Conservation (phyloP, 2,113 vertebrate species). For the Dascyllus trimaculatus region DNA sequence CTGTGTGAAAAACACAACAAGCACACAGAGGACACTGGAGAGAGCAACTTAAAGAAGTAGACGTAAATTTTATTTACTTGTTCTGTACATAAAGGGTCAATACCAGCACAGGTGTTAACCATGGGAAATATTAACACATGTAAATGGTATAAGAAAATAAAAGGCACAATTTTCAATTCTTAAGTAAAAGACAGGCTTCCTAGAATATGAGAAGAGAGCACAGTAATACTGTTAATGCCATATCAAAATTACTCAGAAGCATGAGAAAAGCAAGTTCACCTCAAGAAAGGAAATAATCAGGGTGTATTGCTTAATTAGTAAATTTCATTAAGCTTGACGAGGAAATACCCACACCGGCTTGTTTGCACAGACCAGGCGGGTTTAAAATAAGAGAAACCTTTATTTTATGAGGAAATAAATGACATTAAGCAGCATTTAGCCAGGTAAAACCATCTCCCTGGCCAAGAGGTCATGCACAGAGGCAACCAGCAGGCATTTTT, state of each 20-base stretch:
- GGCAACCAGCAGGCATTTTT: slow-evolving; percentile 81
- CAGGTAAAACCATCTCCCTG: slow-evolving; percentile 42
- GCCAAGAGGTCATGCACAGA: slow-evolving; percentile 81
- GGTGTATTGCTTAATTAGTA: slow-evolving; percentile 82
- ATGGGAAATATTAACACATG: slow-evolving; percentile 89
- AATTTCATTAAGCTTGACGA: slow-evolving; percentile 63
- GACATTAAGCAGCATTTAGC: slow-evolving; percentile 83
- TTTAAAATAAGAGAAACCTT: slow-evolving; percentile 44
- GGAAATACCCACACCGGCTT: slow-evolving; percentile 24
- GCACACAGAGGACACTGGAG: slow-evolving; percentile 9
- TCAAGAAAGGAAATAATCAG: slow-evolving; percentile 60
- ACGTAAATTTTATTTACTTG: slow-evolving; percentile 93
- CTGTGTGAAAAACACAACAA: slow-evolving; percentile 4
- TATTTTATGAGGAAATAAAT: slow-evolving; percentile 65
- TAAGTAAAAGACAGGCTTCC: slow-evolving; percentile 85
- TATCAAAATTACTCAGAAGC: slow-evolving; percentile 85
- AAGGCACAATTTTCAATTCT: slow-evolving; percentile 91
- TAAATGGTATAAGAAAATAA: slow-evolving; percentile 92
- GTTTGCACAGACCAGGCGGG: slow-evolving; percentile 38
- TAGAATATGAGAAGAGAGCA: slow-evolving; percentile 86
- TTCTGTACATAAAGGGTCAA: slow-evolving; percentile 87
- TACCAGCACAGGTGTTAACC: slow-evolving; percentile 89
- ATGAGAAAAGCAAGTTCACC: slow-evolving; percentile 63
- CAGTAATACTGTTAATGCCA: slow-evolving; percentile 99
- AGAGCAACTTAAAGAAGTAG: slow-evolving; percentile 83